Evolutionary conservation across 2,113 vertebrate species (phyloP).

Genomic region (Neoarius graeffei): DNA sequence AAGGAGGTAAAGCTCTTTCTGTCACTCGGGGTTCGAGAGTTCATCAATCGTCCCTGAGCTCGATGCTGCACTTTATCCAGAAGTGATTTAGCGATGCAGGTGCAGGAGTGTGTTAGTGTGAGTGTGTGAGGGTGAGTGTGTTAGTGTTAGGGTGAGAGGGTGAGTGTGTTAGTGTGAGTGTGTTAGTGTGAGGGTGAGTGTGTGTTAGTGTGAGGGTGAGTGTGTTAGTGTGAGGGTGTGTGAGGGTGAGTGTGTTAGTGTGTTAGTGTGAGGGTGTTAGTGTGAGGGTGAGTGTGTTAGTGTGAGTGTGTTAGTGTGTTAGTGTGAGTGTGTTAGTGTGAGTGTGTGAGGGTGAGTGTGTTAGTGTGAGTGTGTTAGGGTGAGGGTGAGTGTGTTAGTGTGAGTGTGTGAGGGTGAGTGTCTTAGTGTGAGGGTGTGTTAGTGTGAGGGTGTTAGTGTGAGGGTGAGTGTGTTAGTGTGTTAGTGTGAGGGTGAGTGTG

Average conservation of each 20-base stretch:
- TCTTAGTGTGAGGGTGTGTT: too few relatives aligned
- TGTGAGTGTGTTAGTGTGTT: too few relatives aligned
- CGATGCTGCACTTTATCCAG: background rate
- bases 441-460: too few relatives aligned
- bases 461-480: too few relatives aligned
- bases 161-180: background rate
- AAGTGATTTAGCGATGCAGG: background rate
- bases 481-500: too few relatives aligned
- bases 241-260: background rate
- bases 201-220: background rate
- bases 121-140: background rate
- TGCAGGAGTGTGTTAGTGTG: background rate
- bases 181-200: background rate
- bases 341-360: too few relatives aligned
- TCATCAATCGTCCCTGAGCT: slow-evolving; percentile 3
- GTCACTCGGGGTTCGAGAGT: background rate
- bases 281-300: too few relatives aligned
- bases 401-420: too few relatives aligned
- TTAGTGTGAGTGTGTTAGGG: too few relatives aligned
- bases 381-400: too few relatives aligned
- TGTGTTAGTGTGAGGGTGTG: background rate
- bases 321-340: too few relatives aligned
- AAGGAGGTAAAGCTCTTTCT: background rate
- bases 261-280: too few relatives aligned
- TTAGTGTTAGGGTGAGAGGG: background rate